Percentiles rank a stretch among this genome's conserved stretches.
Conservation (phyloP, 2,888 invertebrate genomes). For the Campaea margaritaria region DNA sequence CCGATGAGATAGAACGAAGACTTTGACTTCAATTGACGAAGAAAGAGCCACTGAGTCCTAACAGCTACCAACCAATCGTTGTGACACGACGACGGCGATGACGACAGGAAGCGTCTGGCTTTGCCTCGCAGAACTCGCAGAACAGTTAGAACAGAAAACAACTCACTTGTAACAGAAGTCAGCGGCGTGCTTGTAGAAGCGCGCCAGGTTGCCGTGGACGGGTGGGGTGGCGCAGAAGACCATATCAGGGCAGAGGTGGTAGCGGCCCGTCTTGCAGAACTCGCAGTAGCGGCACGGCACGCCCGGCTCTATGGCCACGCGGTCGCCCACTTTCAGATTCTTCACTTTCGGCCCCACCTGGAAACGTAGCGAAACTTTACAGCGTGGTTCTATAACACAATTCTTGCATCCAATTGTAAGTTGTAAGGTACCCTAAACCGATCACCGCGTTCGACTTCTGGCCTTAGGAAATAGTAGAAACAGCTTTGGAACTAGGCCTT, state of each 20-base stretch:
- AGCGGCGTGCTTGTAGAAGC: constrained; percentile 95
- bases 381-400: too few relatives aligned
- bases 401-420: too few relatives aligned
- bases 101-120: too few relatives aligned
- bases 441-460: too few relatives aligned
- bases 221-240: constrained; percentile 98
- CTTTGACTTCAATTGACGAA: too few relatives aligned
- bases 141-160: not conserved
- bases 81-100: too few relatives aligned
- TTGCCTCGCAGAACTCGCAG: not conserved
- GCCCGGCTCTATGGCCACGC: constrained; percentile 98
- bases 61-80: too few relatives aligned
- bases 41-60: too few relatives aligned
- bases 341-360: constrained; percentile 86
- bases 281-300: constrained; percentile 93
- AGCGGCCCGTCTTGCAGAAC: constrained; percentile 94
- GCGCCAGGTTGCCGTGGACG: constrained; percentile 93
- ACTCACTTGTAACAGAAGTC: constrained; percentile 94
- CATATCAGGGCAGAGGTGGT: constrained; percentile 96
- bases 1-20: too few relatives aligned
- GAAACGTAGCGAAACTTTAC: not conserved
- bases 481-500: too few relatives aligned
- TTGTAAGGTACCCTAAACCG: too few relatives aligned
- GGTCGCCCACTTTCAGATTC: constrained; percentile 91
- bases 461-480: too few relatives aligned